Base-by-base conservation (phyloP, 2,888 invertebrate species). In the Yponomeuta plumbellus region DNA sequence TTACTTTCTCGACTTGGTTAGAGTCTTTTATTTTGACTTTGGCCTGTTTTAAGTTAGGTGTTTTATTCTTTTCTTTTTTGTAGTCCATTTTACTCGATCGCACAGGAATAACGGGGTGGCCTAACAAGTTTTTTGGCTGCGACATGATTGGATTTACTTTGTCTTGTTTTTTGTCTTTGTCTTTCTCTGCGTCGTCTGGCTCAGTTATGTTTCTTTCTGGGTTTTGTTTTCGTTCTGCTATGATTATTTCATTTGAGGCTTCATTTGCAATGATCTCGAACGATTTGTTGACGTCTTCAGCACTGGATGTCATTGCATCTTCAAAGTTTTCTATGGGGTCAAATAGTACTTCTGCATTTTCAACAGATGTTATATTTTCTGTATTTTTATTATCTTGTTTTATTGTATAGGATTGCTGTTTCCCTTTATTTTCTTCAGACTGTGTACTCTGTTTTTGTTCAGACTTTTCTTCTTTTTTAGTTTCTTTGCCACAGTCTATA, bases 51-150 rank as follows among this genome's bases (percentile, higher is more conserved):
- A 80, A 77, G 65, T 86, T 88, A 1, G 88, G 88, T 63, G 82
- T 74, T 85, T 91, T 92, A 78, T 88, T 84, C 69, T 87, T 91
- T 73, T 91, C 91, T 61, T 90, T 92, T 84, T 92, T 92, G 70
- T 88, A 92, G 69, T 91, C 92, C 2, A 76, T 80, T 80, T 74
- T 92, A 92, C 81, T 91, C 91, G 91, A 92, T 91, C 79, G 83
- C 77, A 80, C 92, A 92, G 91, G 91, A 84, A 89, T 88, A 79
- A 86, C 83, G 81, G 85, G 85, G 70, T 85, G 89, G 83, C 91
- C 91, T 86, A 89, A 72, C 79, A 91, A 92, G 92, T 92, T 92
- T 92, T 92, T 92, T 92, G 92, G 85, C 86, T 81, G 87, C 78
- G 87, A 81, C 73, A 86, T 76, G 6, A 67, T 21, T 44, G 84